Evolutionary conservation across 2,888 invertebrate species (phyloP), one percentile per base, ranked within the genome.

Genomic region (Pilophorus perplexus): DNA sequence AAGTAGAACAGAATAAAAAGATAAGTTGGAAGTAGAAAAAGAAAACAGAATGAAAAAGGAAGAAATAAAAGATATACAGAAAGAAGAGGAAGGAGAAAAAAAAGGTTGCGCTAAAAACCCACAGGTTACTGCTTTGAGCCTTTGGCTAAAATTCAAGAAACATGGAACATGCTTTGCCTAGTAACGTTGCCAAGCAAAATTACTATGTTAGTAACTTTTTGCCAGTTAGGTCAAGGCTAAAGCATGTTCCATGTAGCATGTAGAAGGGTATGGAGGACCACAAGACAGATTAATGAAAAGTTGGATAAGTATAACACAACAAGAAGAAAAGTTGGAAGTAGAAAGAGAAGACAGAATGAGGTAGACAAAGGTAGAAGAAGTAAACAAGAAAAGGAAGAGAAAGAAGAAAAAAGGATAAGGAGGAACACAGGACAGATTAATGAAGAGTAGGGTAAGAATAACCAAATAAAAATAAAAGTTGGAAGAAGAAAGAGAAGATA

Each of bases 371-470:
- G 5, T 20, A 23, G 22, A 20, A 40, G 57, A 38, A 22, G 3
- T 22, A 23, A 44, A 42, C 12, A 23, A 25, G 27, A 18, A 42
- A 14, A 25, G 4, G 16, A 3, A 44, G 25, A 44, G 2, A 44
- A n/a, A 12, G 27, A 46, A 46, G 6, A 28, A 46, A 27, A 25
- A 60, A 46, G 5, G 28, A 62, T 6, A 14, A 40, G 42, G n/a
- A 59, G 14, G 18, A 59, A 40, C n/a, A 3, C 3, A 16, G 20
- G 16, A 25, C 3, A 14, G 14, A 14, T 27, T 46, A 46, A 5
- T 20, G 40, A 40, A 8, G 16, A 42, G 14, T 16, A 40, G 44
- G 27, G 8, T 3, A 25, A 25, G 14, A 42, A 16, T 40, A 25
- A 16, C 5, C 16, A 25, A 23, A 59, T 6, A 25, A 23, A 6